Percentiles rank a stretch among this genome's conserved stretches.
These are phyloP conservation scores for Norana najaformis DNA, from an alignment of 2,888 invertebrate species.

Conservation along the genomic window DNA sequence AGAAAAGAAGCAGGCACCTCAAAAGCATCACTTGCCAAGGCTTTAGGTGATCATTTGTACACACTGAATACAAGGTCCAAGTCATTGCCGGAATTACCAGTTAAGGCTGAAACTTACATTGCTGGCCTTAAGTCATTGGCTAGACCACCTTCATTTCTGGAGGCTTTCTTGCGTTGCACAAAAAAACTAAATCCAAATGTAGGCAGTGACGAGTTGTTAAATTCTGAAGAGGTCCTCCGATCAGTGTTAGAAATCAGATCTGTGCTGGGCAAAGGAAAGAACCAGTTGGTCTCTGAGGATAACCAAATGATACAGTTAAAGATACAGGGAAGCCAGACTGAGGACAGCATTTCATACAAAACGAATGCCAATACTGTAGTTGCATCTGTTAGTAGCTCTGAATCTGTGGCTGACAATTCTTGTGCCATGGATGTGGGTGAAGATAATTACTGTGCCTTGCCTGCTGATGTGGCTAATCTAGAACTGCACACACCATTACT, in stretches of 20 bases:
- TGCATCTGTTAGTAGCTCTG: not conserved
- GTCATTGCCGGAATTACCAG: not conserved
- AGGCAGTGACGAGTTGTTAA: not conserved
- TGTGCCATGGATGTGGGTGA: not conserved
- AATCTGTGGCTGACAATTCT: not conserved
- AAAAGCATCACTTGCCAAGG: not conserved
- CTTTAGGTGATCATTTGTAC: not conserved
- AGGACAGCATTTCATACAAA: not conserved
- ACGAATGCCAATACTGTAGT: not conserved
- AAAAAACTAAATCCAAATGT: not conserved
- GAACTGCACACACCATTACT: not conserved
- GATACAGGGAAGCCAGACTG: not conserved
- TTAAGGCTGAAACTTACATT: not conserved
- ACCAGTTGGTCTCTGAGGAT: not conserved
- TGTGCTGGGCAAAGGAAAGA: not conserved
- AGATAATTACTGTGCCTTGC: not conserved
- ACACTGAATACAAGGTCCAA: not conserved
- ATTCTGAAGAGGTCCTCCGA: not conserved
- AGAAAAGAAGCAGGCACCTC: not conserved
- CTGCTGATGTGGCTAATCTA: conserved; percentile 5
- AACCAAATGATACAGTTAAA: not conserved
- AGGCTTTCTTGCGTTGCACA: not conserved
- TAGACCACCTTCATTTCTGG: not conserved
- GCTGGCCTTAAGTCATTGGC: not conserved
- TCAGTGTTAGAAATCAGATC: not conserved